Conservation (phyloP, 2,113 vertebrate genomes). For the Apteryx owenii region DNA sequence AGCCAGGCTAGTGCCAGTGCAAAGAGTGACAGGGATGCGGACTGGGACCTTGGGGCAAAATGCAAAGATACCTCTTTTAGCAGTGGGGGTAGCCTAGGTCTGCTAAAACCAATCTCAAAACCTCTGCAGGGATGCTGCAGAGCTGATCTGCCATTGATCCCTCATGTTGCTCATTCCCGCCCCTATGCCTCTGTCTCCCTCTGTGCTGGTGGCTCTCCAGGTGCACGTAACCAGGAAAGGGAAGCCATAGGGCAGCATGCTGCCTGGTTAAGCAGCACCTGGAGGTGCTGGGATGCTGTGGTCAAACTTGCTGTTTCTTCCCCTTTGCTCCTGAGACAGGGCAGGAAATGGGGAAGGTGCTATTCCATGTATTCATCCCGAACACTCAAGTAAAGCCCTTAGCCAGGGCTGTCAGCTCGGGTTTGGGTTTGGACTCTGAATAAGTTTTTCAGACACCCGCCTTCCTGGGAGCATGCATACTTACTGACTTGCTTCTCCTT, state of each 20-base stretch:
- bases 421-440: too few species aligned
- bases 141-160: neutral
- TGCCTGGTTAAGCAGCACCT: neutral
- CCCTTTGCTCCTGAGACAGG: neutral
- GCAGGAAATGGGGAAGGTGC: neutral
- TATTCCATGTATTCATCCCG: neutral
- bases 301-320: neutral
- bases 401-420: neutral
- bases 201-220: rapidly evolving
- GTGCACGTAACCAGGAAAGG: neutral
- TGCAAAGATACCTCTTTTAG: neutral
- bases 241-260: neutral
- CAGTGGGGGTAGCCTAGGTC: neutral
- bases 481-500: neutral
- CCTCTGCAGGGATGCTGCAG: neutral
- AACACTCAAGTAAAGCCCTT: neutral
- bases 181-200: neutral
- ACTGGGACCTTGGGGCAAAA: neutral
- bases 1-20: neutral
- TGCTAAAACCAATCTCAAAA: neutral
- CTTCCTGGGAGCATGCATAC: neutral
- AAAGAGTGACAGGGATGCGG: rapidly evolving
- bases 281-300: neutral
- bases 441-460: too few species aligned
- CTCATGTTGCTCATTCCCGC: neutral